Evolutionary conservation across 2,888 invertebrate species (phyloP), one percentile per base, ranked within the genome.

Genomic region (Exephanes ischioxanthus): DNA sequence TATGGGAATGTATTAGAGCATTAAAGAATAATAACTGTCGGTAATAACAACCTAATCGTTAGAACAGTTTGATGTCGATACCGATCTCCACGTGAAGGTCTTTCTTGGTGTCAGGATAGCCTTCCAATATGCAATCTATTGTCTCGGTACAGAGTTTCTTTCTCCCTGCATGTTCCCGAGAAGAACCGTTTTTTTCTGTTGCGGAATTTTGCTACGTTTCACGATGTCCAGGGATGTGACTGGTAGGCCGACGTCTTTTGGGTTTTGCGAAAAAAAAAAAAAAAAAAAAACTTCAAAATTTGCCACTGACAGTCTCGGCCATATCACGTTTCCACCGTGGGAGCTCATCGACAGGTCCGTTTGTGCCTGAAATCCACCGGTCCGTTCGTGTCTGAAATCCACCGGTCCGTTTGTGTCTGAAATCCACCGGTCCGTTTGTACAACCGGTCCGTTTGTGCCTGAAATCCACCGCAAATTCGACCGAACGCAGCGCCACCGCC

Each of bases 101-200:
- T 92, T 97, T 97, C 93, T 98, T 98, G 3, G 96, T 95, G 91
- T 97, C 97, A 0, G 98, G 98, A 94, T 97, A 98, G 37, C 96
- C 22, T 22, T 22, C 1, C 22, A 22, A 22, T 22, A 98, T 96
- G 3, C 97, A 96, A 89, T 97, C 96, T 26, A 98, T 90, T 90
- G 98, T 97, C 76, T 98, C 97, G 86, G 94, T 95, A 87, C 97
- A 97, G 33, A 97, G 95, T 90, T 97, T 95, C 93, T 97, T 98
- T 79, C 98, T 95, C 93, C 97, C 97, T 83, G 96, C 94, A 94
- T 96, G 97, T 87, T 95, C 96, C 45, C 88, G 89, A 0, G 89
- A 88, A 84, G 95, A 95, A 86, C 95, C 26, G 30, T 14, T 51
- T 16, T 16, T 11, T 19, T 22, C 22, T 22, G 22, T 33, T 19